Percentiles rank a stretch among this genome's conserved stretches.
phyloP scores from a whole-genome alignment of 2,888 invertebrate species.

The Eristalis intricaria region DNA sequence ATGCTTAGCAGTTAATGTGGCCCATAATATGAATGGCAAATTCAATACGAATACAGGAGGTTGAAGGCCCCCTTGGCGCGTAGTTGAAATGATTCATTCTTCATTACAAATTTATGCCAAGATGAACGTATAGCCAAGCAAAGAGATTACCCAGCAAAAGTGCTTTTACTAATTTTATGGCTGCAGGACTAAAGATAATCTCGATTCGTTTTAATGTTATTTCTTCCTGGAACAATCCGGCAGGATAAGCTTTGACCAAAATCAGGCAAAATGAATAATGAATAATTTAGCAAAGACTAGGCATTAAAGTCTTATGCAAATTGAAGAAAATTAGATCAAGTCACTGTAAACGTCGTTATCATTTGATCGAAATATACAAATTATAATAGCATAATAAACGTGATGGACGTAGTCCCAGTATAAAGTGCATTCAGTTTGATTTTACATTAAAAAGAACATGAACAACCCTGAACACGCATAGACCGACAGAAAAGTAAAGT shows the following conservation, averaged over 20 bases:
- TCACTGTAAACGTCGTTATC: not conserved
- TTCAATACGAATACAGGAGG: not conserved
- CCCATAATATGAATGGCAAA: not conserved
- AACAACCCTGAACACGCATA: too few species aligned
- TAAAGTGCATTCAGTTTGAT: too few species aligned
- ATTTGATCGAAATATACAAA: not conserved
- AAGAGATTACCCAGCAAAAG: constrained; percentile 53
- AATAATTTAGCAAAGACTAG: not conserved
- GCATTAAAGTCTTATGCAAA: not conserved
- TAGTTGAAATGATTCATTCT: constrained; percentile 52
- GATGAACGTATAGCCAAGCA: constrained; percentile 20
- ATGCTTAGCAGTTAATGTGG: not conserved
- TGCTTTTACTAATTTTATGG: constrained; percentile 68
- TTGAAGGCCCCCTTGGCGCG: constrained; percentile 53
- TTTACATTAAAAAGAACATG: too few species aligned
- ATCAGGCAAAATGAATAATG: not conserved
- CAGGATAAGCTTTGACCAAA: not conserved
- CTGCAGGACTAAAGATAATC: constrained; percentile 62
- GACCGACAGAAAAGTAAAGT: too few species aligned
- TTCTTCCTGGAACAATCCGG: not conserved
- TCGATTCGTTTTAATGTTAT: constrained; percentile 53
- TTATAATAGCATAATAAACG: not conserved
- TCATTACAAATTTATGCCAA: constrained; percentile 67
- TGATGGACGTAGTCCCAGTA: not conserved
- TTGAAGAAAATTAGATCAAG: not conserved